Percentiles rank a stretch among this genome's conserved stretches.
Evolutionary conservation across 2,888 invertebrate genomes (phyloP).

Genomic region (Leptogaster cylindrica): DNA sequence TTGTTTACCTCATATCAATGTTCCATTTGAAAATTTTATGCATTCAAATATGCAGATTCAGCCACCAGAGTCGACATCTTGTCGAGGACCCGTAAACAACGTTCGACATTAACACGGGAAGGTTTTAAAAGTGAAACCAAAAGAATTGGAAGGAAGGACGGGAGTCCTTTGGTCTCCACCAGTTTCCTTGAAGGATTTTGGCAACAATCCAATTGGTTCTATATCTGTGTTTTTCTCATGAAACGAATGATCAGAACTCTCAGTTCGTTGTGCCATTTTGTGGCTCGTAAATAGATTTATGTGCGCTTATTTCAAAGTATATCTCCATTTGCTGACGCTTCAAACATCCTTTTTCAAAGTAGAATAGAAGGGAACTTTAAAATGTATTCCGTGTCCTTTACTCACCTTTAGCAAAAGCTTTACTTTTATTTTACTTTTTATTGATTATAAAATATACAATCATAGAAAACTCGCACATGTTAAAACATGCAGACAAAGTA

Average conservation of each 20-base stretch:
- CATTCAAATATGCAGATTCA: no score
- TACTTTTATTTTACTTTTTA: neutral
- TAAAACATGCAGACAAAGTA: neutral
- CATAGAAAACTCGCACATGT: neutral
- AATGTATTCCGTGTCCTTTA: neutral
- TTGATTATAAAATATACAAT: slow-evolving; percentile 14
- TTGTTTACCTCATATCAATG: no score
- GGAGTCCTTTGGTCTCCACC: neutral
- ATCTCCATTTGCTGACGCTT: neutral
- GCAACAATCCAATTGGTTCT: no score
- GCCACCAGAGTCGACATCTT: no score
- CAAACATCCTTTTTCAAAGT: no score
- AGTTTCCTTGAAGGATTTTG: no score
- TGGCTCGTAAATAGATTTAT: slow-evolving; percentile 21
- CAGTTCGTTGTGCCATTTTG: neutral
- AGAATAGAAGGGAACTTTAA: neutral
- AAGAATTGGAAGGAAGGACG: no score
- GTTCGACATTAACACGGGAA: no score
- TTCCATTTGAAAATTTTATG: no score
- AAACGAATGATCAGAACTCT: slow-evolving; percentile 16
- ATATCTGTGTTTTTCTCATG: no score
- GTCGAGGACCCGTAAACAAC: no score
- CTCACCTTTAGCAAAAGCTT: slow-evolving; percentile 14
- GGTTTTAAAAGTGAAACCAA: no score
- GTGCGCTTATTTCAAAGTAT: neutral